phyloP scores from a whole-genome alignment of 2,888 invertebrate genomes.

The Prosapia bicincta region DNA sequence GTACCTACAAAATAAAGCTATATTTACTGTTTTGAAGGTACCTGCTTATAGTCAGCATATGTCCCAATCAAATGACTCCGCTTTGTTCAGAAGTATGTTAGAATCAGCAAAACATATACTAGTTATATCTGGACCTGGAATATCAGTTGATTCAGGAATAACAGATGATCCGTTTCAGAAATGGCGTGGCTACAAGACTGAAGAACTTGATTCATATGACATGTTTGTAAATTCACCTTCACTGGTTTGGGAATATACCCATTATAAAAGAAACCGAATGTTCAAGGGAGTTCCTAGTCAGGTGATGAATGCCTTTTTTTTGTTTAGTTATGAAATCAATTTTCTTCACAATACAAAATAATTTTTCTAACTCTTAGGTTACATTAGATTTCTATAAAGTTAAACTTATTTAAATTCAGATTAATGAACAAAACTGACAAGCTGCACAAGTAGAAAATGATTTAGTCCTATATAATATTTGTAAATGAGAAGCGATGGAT shows the following conservation, averaged over 20 bases:
- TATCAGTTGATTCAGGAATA: constrained; percentile 79
- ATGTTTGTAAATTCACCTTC: constrained; percentile 69
- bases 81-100: not conserved
- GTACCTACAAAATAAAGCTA: no score
- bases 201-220: constrained; percentile 61
- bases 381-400: no score
- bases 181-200: constrained; percentile 72
- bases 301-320: no score
- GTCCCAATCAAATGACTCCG: not conserved
- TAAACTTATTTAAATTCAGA: no score
- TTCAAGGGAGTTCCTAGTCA: not conserved
- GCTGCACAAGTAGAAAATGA: no score
- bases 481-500: no score
- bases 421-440: no score
- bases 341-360: no score
- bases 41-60: not conserved
- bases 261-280: constrained; percentile 42
- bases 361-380: no score
- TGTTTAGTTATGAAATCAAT: no score
- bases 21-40: not conserved
- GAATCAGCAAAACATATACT: constrained; percentile 57
- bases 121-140: constrained; percentile 68
- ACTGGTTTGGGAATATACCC: constrained; percentile 87
- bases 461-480: no score
- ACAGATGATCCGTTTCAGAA: constrained; percentile 78